phyloP scores from a whole-genome alignment of 2,888 invertebrate genomes.

The Dilophus febrilis region DNA sequence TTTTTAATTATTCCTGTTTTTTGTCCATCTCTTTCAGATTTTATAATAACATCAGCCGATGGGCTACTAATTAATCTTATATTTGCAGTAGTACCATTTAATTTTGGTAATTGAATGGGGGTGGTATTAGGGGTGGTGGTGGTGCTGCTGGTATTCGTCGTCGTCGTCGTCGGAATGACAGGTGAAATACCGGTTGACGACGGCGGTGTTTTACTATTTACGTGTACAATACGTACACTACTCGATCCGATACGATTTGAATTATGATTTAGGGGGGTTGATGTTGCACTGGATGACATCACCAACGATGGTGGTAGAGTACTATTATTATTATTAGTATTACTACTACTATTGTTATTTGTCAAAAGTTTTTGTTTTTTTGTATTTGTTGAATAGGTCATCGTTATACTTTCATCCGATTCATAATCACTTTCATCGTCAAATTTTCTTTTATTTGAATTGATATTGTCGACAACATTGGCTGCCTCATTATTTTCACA shows the following conservation, averaged over 20 bases:
- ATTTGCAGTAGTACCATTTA: conserved; percentile 27
- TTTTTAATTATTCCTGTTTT: conserved; percentile 25
- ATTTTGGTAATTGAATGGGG: conserved; percentile 11
- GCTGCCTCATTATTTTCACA: conserved; percentile 43
- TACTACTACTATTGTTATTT: conserved; percentile 27
- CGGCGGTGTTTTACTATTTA: not conserved
- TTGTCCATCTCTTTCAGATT: conserved; percentile 20
- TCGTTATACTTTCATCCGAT: no score
- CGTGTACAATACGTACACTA: conserved; percentile 3
- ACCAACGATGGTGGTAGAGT: conserved; percentile 32
- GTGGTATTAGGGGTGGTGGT: conserved; percentile 2
- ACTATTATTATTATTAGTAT: conserved; percentile 26
- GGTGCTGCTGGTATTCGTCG: no score
- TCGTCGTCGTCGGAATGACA: no score
- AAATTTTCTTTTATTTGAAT: conserved; percentile 27
- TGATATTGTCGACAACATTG: conserved; percentile 17
- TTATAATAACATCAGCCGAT: conserved; percentile 28
- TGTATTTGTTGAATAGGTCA: no score
- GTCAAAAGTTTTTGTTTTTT: no score
- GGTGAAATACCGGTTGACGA: not conserved
- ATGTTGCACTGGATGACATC: conserved; percentile 19
- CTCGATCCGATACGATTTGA: conserved; percentile 5
- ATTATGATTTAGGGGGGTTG: conserved; percentile 21
- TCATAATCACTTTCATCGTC: conserved; percentile 35
- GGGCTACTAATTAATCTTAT: conserved; percentile 26